Base-by-base conservation (phyloP, 2,113 vertebrate species). In the Nannobrachium achirus region DNA sequence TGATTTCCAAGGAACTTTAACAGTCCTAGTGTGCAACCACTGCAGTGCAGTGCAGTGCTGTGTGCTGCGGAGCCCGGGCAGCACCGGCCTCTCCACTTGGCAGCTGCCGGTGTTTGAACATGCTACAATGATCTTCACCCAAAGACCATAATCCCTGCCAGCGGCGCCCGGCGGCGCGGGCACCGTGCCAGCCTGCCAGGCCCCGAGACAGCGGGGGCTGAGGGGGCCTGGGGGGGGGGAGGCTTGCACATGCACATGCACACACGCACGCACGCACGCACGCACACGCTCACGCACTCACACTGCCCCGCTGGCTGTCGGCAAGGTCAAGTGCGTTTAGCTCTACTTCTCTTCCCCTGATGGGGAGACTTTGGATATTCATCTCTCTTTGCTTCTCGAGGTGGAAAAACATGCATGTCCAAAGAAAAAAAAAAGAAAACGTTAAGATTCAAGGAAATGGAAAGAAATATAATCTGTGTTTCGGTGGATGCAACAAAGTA, bases 241-340 rank as follows among this genome's bases (percentile, higher is more conserved):
- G n/a, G 3, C 20, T n/a, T n/a, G n/a, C 20, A 25, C 20, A 25
- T 4, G 4, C 20, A 25, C 20, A 25, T 4, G 4, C 20, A 25
- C 20, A 25, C 20, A 25, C 20, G 6, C 25, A 33, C 25, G 6
- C 25, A 33, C 25, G 6, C 25, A 33, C 25, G 6, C 25, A 33
- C 25, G 6, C 25, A 33, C 25, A 33, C 25, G 6, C 25, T 4
- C 25, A 33, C 25, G 6, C 25, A 33, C 25, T 4, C 25, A 33
- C 25, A 33, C 25, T 0, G 25, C 59, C 84, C 85, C 42, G 42
- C 81, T 59, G 77, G 66, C 75, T 73, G 25, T 33, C 84, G 85
- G 87, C 90, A 91, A 91, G 89, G 91, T 92, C 86, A 92, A 84
- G 82, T 87, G 86, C 81, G 76, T 81, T 90, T 91, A 89, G 86